phyloP scores from a whole-genome alignment of 2,888 invertebrate genomes.

The Rhagonycha fulva region DNA sequence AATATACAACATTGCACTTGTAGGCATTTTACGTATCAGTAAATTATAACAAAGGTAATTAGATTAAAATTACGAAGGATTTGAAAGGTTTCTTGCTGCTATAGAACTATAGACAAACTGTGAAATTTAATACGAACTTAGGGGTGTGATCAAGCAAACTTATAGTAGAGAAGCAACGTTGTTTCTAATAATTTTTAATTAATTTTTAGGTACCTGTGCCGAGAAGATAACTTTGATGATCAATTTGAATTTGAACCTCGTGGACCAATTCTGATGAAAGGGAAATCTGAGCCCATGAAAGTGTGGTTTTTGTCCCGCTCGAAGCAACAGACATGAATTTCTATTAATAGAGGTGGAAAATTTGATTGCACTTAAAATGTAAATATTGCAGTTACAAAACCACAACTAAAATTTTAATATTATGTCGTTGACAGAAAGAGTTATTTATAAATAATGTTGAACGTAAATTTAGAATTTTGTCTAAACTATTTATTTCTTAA shows the following conservation, averaged over 20 bases:
- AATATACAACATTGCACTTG: neutral
- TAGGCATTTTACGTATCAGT: neutral
- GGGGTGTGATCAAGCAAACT: neutral
- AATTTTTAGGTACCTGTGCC: slow-evolving; percentile 72
- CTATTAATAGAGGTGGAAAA: neutral
- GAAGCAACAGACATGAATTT: neutral
- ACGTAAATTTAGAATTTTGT: neutral
- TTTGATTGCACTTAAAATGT: slow-evolving; percentile 5
- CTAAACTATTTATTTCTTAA: no score
- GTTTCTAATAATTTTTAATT: neutral
- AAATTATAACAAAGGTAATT: slow-evolving; percentile 15
- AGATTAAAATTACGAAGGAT: slow-evolving; percentile 18
- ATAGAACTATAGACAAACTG: neutral
- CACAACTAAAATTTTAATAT: neutral
- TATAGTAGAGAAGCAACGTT: neutral
- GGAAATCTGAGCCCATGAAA: slow-evolving; percentile 91
- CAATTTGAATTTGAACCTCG: slow-evolving; percentile 84
- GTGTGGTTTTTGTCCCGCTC: slow-evolving; percentile 80
- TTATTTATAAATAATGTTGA: neutral
- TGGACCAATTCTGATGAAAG: slow-evolving; percentile 91
- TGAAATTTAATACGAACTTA: neutral
- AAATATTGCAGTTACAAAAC: slow-evolving; percentile 1
- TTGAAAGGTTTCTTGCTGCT: neutral
- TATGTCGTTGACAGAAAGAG: neutral
- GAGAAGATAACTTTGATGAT: slow-evolving; percentile 81